Conservation (phyloP, 35 echinoderm and acorn worm species). For the Diadema setosum region DNA sequence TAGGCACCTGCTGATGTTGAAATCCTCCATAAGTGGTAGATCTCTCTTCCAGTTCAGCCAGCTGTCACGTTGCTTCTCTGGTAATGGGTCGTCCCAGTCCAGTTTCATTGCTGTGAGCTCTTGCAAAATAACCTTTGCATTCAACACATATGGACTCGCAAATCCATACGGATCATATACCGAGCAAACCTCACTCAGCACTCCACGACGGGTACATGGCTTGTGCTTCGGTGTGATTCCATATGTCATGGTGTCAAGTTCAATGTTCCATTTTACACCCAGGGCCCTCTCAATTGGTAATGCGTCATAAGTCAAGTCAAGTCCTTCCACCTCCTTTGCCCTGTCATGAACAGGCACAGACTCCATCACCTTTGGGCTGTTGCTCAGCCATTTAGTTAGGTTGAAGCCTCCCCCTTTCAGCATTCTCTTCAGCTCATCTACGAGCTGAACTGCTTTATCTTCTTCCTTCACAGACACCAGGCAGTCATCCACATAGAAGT, state of each 20-base stretch:
- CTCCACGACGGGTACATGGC: slow-evolving; percentile 6
- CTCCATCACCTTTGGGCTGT: slow-evolving; percentile 19
- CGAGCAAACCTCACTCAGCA: slow-evolving; percentile 34
- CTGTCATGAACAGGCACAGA: slow-evolving; percentile 1
- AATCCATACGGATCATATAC: slow-evolving; percentile 40
- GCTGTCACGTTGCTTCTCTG: neutral
- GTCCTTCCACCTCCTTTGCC: slow-evolving; percentile 21
- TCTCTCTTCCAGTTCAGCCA: slow-evolving; percentile 11
- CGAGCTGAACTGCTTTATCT: neutral
- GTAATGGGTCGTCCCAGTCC: slow-evolving; percentile 24
- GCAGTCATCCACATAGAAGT: slow-evolving; percentile 37
- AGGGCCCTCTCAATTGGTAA: slow-evolving; percentile 26
- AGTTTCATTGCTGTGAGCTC: slow-evolving; percentile 31
- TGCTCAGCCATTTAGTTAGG: slow-evolving; percentile 67
- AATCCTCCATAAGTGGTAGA: neutral
- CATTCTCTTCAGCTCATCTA: neutral
- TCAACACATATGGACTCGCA: slow-evolving; percentile 8
- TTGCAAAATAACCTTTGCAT: slow-evolving; percentile 29
- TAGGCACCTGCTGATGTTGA: slow-evolving; percentile 34
- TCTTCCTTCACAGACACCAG: neutral
- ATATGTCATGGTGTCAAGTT: neutral
- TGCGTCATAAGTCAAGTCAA: slow-evolving; percentile 45
- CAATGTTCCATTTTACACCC: slow-evolving; percentile 2
- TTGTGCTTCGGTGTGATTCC: neutral
- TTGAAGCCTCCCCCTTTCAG: slow-evolving; percentile 36